Evolutionary conservation across 2,797 vertebrate species (phyloP).

Genomic region (Oophaga sylvatica): DNA sequence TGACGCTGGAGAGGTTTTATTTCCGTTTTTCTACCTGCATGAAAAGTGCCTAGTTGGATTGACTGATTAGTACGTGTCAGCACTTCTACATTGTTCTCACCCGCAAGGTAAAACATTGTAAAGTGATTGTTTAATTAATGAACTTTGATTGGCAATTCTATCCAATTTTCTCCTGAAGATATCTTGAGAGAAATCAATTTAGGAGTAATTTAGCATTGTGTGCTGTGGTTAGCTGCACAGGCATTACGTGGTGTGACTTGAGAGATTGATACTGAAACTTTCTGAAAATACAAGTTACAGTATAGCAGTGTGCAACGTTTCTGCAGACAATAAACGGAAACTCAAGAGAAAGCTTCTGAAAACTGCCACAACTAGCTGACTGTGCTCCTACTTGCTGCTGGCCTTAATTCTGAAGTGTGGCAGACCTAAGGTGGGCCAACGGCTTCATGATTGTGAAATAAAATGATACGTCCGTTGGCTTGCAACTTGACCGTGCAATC

Average conservation of each 20-base stretch:
- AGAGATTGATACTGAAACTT: conserved; percentile 25
- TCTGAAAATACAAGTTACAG: not conserved
- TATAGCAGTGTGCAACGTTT: not conserved
- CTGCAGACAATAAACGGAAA: not conserved
- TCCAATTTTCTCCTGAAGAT: conserved; percentile 62
- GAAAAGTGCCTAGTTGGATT: conserved; percentile 37
- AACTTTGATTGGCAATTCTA: conserved; percentile 63
- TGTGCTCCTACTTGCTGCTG: too few species aligned
- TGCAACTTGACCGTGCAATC: too few species aligned
- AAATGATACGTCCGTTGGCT: too few species aligned
- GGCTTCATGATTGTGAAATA: too few species aligned
- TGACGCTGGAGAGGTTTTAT: not conserved
- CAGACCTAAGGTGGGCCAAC: too few species aligned
- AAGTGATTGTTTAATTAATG: conserved; percentile 63
- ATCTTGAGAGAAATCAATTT: conserved; percentile 62
- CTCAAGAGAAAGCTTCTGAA: too few species aligned
- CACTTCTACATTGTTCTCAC: conserved; percentile 55
- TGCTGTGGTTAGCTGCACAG: conserved; percentile 52
- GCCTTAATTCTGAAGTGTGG: too few species aligned
- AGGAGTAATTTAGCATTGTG: conserved; percentile 60
- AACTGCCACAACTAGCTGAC: too few species aligned
- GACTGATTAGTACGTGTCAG: conserved; percentile 60
- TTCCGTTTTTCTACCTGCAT: conserved; percentile 11
- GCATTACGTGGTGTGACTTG: conserved; percentile 54
- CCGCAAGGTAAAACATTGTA: conserved; percentile 56